Evolutionary conservation across 2,888 invertebrate species (phyloP).

Genomic region (Rhopalosiphum nymphaeae): DNA sequence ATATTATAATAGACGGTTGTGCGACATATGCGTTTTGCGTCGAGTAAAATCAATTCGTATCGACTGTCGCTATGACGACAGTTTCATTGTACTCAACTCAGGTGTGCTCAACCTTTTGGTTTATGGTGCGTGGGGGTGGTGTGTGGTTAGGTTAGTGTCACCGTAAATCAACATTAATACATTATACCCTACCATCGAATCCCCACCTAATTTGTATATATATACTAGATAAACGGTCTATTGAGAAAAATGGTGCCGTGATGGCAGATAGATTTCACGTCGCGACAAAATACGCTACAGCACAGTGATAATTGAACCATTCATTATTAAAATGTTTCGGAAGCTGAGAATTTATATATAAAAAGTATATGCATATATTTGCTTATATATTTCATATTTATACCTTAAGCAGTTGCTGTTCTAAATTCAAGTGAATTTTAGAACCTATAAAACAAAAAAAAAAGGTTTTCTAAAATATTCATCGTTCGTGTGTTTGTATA

Average conservation of each 20-base stretch:
- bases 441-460: neutral
- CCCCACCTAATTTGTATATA: neutral
- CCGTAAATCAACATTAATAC: neutral
- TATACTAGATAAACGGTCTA: neutral
- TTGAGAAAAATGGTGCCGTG: neutral
- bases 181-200: neutral
- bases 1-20: neutral
- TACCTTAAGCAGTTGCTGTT: neutral
- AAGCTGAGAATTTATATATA: neutral
- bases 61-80: constrained; percentile 51
- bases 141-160: neutral
- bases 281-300: neutral
- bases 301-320: neutral
- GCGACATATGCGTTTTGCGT: neutral
- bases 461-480: neutral
- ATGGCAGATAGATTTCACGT: neutral
- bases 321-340: neutral
- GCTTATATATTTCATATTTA: neutral
- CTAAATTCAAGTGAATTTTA: neutral
- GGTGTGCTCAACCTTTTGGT: constrained; percentile 33
- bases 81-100: constrained; percentile 32
- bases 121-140: too few relatives aligned
- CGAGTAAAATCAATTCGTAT: constrained; percentile 49
- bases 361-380: neutral
- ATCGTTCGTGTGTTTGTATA: neutral